Percentiles rank a stretch among this genome's conserved stretches.
Conservation (phyloP, 2,113 vertebrate genomes). For the Lasiurus borealis region DNA sequence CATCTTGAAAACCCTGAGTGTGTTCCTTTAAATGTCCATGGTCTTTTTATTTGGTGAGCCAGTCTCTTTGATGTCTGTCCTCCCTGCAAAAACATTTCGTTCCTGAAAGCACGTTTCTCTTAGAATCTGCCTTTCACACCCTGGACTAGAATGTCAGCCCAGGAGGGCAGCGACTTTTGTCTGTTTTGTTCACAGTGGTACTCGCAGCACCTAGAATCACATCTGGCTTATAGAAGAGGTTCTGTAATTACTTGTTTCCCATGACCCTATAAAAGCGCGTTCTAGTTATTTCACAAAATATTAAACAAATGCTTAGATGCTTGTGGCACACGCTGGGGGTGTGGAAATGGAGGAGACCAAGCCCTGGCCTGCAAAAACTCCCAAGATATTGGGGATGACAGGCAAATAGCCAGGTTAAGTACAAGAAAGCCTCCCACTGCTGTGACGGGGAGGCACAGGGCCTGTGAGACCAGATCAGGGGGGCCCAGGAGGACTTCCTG, state of each 20-base stretch:
- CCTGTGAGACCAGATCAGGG: background rate
- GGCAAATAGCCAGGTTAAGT: background rate
- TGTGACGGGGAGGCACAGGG: background rate
- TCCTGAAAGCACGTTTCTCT: background rate
- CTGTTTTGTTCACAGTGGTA: background rate
- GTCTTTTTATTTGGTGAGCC: background rate
- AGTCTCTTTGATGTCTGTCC: background rate
- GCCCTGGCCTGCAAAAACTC: background rate
- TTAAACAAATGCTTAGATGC: background rate
- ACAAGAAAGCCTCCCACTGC: background rate
- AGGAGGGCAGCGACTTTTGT: background rate
- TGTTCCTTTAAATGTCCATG: background rate
- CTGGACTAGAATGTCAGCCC: background rate
- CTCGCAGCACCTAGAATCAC: background rate
- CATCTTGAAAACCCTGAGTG: background rate
- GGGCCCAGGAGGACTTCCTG: background rate
- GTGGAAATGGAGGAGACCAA: background rate
- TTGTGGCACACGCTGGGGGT: background rate
- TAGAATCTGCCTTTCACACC: background rate
- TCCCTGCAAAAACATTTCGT: background rate
- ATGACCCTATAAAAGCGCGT: background rate
- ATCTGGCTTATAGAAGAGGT: background rate
- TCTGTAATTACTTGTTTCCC: background rate
- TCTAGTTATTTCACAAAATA: slow-evolving; percentile 43
- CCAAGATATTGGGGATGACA: background rate